Base-by-base conservation (phyloP, 2,797 vertebrate species). In the Sylvia borin region DNA sequence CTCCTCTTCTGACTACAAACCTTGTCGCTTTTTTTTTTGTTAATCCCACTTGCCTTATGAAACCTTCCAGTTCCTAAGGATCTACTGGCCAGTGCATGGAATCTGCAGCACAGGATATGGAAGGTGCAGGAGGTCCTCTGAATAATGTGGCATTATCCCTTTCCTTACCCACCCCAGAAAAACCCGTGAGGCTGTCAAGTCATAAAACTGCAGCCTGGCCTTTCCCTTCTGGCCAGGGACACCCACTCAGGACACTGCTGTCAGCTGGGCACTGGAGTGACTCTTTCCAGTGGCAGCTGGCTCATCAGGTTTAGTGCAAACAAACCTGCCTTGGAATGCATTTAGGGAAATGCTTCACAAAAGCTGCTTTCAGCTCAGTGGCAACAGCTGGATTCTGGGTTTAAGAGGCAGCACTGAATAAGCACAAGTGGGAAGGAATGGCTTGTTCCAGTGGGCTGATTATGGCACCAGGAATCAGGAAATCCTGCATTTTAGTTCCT, bases 351-450 rank as follows among this genome's bases (percentile, higher is more conserved):
- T 62, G 68, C 67, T 77, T 62, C 25, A 55, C 45, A 80, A 87
- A 79, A 92, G 75, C 75, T 92, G 84, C 84, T 94, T 60, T 89
- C 57, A 75, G 74, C 75, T 93, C 42, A 21, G 60, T 64, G 71
- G 62, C 83, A 94, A 54, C 85, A 92, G 79, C 91, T 93, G 93
- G 91, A 90, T 88, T 78, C 92, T 72, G 70, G 25, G 45, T 88
- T 91, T 85, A 76, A 80, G 85, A 95, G 55, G 60, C 70, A 58
- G 20, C 26, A 26, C 11, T 78, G 88, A 90, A 88, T 34, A 53
- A 57, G 58, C 73, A 60, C 40, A 76, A 90, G 71, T 74, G 70
- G 73, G 76, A 57, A 76, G 79, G 85, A 94, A 66, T 47, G 40
- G 16, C 31, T 78, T 64, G 51, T 86, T 95, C 67, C 77, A 76